Conservation (phyloP, 2,113 vertebrate species). For the Noturus placidus region DNA sequence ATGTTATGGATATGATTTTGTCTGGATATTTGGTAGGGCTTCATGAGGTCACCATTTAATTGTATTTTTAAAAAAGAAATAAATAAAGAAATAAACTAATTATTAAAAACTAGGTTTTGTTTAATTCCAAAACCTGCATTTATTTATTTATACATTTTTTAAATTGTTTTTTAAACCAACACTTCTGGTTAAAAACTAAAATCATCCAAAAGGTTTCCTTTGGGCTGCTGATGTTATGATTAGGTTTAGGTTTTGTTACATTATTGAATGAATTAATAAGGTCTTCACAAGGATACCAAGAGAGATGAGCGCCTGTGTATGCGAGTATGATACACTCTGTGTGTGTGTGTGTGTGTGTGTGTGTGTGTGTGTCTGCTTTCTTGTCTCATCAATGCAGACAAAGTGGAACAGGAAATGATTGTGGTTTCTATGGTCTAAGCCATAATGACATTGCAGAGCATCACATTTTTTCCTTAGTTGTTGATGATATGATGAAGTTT, state of each 20-base stretch:
- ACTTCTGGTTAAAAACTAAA: no score
- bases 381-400: conserved; percentile 16
- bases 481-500: background rate
- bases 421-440: conserved; percentile 51
- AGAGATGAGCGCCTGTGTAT: background rate
- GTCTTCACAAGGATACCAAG: background rate
- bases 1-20: background rate
- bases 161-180: background rate
- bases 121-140: background rate
- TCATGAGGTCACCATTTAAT: background rate
- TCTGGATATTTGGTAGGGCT: background rate
- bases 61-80: no score
- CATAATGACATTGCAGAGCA: background rate
- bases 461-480: background rate
- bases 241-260: background rate
- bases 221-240: background rate
- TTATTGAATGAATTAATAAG: background rate
- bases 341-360: conserved; percentile 36
- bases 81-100: no score
- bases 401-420: conserved; percentile 37
- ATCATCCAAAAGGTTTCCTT: background rate
- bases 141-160: background rate
- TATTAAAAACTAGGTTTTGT: no score
- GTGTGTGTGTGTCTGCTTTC: background rate
- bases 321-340: background rate